A percentile compares a stretch with the other conserved stretches of the same genome.
These are phyloP conservation scores for Holothuria scabra DNA, from an alignment of 53 echinoderm and acorn worm genomes.

Conservation along the genomic window DNA sequence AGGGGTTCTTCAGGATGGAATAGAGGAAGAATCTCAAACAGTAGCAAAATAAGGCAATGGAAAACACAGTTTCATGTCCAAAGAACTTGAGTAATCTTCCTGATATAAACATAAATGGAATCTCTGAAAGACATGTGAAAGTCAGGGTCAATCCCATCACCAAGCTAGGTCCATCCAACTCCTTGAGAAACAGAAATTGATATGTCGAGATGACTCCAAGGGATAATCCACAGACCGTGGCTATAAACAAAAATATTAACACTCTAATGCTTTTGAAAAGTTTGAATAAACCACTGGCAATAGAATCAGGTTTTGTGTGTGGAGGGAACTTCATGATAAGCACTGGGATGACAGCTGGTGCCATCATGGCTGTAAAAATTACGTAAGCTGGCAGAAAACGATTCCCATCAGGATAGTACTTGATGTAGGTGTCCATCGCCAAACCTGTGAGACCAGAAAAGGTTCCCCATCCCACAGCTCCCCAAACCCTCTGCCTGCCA, in stretches of 20 bases:
- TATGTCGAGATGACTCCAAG: slow-evolving; percentile 78
- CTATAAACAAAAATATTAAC: slow-evolving; percentile 57
- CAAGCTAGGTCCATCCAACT: slow-evolving; percentile 69
- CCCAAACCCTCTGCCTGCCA: slow-evolving; percentile 77
- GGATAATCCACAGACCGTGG: slow-evolving; percentile 60
- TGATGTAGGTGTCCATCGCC: slow-evolving; percentile 59
- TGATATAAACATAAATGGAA: slow-evolving; percentile 87
- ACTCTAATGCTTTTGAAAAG: slow-evolving; percentile 57
- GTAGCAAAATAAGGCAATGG: slow-evolving; percentile 69
- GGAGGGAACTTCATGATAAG: slow-evolving; percentile 50
- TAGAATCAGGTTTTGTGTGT: slow-evolving; percentile 44
- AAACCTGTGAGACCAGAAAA: slow-evolving; percentile 65
- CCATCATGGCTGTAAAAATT: slow-evolving; percentile 46
- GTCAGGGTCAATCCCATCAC: slow-evolving; percentile 92
- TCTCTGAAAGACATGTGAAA: slow-evolving; percentile 79
- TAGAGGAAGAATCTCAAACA: slow-evolving; percentile 65
- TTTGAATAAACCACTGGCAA: slow-evolving; percentile 45
- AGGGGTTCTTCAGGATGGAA: slow-evolving; percentile 70
- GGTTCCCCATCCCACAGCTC: slow-evolving; percentile 67
- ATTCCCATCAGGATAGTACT: slow-evolving; percentile 39
- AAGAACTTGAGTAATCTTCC: slow-evolving; percentile 70
- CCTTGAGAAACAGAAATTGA: slow-evolving; percentile 84
- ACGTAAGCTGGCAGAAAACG: slow-evolving; percentile 59
- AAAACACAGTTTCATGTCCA: slow-evolving; percentile 73
- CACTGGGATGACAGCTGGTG: slow-evolving; percentile 18